Evolutionary conservation across 2,797 vertebrate species (phyloP), one percentile per base, ranked within the genome.

Genomic region (Esox masquinongy): DNA sequence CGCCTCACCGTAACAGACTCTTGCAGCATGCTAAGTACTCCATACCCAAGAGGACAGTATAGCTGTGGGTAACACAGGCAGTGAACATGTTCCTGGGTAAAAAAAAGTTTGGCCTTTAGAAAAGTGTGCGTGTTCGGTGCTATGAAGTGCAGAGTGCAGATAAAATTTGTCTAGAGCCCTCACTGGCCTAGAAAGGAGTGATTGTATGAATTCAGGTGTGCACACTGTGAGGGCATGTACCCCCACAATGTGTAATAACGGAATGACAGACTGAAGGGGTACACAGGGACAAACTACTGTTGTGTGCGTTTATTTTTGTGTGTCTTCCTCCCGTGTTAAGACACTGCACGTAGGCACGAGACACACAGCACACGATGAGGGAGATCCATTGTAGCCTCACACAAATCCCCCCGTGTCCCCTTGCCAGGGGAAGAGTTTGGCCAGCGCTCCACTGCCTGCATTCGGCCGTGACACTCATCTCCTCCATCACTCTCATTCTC

Each of bases 381-480:
- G 81, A 82, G 86, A 83, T 82, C 80, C 88, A 85, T 90, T 92
- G 76, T 90, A 74, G 76, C 75, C 82, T 78, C 88, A 87, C 85
- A 94, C 91, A 94, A 87, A 89, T 84, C 82, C 74, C 87, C 88
- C 91, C 93, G 93, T 94, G 80, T 88, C 81, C 79, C 64, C 77
- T 26, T 69, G 76, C 80, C 75, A 74, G 72, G 73, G 34, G 78
- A 74, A 66, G 69, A 69, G 70, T 77, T 90, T 92, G 89, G 92
- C 91, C 92, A 78, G 78, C 80, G 26, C 69, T 67, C 79, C 70
- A 12, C 81, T 78, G 80, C 77, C 81, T 81, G 80, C 68, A 64
- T 86, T 89, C 88, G 88, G 87, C 84, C 71, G 72, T 80, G 75
- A 82, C 81, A 51, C 81, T 79, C 75, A 69, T 87, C 73, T 80